These are phyloP conservation scores for Candoia aspera DNA, from an alignment of 2,113 vertebrate genomes.

Conservation along the genomic window DNA sequence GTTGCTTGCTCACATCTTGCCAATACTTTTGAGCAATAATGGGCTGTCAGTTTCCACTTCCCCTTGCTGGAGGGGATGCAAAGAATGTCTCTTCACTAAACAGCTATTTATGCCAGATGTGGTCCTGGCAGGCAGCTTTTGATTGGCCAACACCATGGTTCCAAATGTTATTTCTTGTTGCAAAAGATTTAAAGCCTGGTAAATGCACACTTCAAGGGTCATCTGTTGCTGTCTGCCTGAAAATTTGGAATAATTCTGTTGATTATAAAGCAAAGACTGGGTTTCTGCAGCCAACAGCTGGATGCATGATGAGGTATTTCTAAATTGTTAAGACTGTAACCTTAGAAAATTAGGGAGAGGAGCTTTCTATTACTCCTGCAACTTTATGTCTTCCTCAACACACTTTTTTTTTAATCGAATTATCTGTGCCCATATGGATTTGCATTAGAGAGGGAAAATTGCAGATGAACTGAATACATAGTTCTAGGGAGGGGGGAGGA, in stretches of 20 bases:
- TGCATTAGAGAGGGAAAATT: not conserved
- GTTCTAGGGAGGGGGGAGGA: not conserved
- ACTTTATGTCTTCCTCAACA: not conserved
- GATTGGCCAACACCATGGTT: conserved; percentile 42
- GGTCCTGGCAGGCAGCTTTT: conserved; percentile 31
- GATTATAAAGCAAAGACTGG: not conserved
- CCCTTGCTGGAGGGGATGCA: conserved; percentile 48
- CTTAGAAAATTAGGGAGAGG: not conserved
- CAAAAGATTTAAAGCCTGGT: not conserved
- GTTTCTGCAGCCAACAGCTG: accelerated
- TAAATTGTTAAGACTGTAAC: not conserved
- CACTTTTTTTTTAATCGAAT: not conserved
- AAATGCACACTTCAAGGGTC: not conserved
- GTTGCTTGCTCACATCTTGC: conserved; percentile 15
- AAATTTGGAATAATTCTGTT: conserved; percentile 5
- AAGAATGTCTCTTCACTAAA: conserved; percentile 31
- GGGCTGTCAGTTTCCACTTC: conserved; percentile 38
- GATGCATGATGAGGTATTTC: not conserved
- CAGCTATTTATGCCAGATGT: conserved; percentile 68
- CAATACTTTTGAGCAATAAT: conserved; percentile 33
- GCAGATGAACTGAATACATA: not conserved
- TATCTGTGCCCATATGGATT: not conserved
- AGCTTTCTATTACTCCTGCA: not conserved
- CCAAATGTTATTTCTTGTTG: conserved; percentile 15
- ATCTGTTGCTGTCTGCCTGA: not conserved